phyloP scores from a whole-genome alignment of 2,113 vertebrate genomes.

The Lampris incognitus region DNA sequence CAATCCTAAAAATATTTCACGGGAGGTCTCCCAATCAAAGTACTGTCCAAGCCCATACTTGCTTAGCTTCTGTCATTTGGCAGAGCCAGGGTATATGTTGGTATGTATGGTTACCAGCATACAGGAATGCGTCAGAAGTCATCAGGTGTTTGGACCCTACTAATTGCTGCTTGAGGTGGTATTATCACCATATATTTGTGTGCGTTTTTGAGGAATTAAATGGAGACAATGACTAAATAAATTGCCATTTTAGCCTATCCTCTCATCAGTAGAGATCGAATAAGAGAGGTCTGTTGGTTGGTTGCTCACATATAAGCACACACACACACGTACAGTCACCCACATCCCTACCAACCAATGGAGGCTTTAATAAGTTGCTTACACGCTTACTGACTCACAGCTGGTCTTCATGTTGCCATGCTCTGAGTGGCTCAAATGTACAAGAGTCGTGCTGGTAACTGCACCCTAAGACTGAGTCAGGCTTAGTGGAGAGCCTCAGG shows the following conservation, averaged over 20 bases:
- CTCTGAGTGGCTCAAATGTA: slow-evolving; percentile 40
- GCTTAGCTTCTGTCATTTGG: too few relatives aligned
- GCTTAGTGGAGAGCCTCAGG: slow-evolving; percentile 37
- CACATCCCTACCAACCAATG: not conserved
- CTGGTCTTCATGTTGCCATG: slow-evolving; percentile 28
- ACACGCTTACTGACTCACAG: slow-evolving; percentile 23
- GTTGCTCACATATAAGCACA: not conserved
- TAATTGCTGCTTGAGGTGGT: too few relatives aligned
- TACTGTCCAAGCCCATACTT: too few relatives aligned
- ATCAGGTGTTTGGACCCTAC: too few relatives aligned
- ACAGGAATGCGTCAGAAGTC: too few relatives aligned
- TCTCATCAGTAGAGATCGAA: slow-evolving; percentile 29
- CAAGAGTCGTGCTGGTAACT: slow-evolving; percentile 41
- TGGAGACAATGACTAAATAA: slow-evolving; percentile 17
- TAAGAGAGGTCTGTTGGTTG: not conserved
- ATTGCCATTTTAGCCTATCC: not conserved
- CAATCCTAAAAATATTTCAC: too few relatives aligned
- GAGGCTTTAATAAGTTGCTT: not conserved
- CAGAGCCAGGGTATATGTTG: too few relatives aligned
- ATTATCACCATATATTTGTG: not conserved
- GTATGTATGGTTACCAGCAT: too few relatives aligned
- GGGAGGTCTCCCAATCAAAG: too few relatives aligned
- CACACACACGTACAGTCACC: not conserved
- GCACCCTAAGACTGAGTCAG: slow-evolving; percentile 50
- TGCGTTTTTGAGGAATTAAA: not conserved